Base-by-base conservation (phyloP, 2,113 vertebrate genomes). In the Camelus dromedarius region DNA sequence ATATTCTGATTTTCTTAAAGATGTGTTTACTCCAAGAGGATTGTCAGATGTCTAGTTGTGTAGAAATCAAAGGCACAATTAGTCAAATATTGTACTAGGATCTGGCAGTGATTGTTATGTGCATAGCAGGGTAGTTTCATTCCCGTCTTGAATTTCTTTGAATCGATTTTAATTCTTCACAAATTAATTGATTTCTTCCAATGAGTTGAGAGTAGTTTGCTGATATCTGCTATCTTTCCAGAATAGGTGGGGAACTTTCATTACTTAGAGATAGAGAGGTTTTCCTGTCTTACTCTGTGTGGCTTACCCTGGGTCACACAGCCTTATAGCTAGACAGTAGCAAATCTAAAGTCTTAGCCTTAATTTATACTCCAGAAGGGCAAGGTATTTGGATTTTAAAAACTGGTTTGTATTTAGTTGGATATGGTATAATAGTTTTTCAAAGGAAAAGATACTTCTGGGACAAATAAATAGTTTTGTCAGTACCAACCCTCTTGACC, bases 1-100 rank as follows among this genome's bases (percentile, higher is more conserved):
- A 3, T 81, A 81, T 81, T 96, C 75, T 26, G 19, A 35, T 70
- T 92, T 92, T 67, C n/a, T 26, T 81, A 88, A 83, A 95, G 50
- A 69, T 69, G 10, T 70, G 35, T 95, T 87, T 82, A 70, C 7
- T 87, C 48, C n/a, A 64, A 76, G 62, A 85, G 81, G n/a, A 46
- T 66, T 67, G 62, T 69, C 58, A 80, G 66, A 28, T 92, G 54
- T 82, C 32, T 77, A 66, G 56, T 38, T 96, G 16, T 66, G 42
- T 52, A 83, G 76, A 28, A 77, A 75, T 54, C 30, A 92, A 24
- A 91, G 48, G 9, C 64, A 73, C 22, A 9, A 28, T 56, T 72
- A 77, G 79, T 73, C 52, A 93, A 26, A 64, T 75, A 54, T 16
- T 70, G 64, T 81, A 22, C 62, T 79, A 48, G 80, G 42, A 89